These are phyloP conservation scores for Zoroaster sp. DNA, from an alignment of 53 echinoderm and acorn worm species.

Conservation along the genomic window DNA sequence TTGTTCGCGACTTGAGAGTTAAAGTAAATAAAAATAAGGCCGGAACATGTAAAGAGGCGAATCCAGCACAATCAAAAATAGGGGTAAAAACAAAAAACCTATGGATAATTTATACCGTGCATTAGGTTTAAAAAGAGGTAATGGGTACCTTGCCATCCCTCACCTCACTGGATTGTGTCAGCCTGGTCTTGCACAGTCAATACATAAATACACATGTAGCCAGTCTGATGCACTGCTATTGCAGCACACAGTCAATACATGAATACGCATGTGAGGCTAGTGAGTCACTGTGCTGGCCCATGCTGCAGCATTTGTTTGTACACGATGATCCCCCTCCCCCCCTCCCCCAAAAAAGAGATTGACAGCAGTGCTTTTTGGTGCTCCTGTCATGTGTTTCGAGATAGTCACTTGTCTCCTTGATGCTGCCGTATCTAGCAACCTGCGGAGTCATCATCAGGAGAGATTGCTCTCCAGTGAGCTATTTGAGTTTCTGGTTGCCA, in stretches of 20 bases:
- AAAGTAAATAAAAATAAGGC: no score
- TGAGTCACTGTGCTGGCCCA: not conserved
- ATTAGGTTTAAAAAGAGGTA: no score
- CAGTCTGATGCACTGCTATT: no score
- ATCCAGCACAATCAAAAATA: no score
- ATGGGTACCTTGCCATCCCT: no score
- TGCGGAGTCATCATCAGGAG: slow-evolving; percentile 71
- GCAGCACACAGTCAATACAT: not conserved
- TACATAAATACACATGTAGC: no score
- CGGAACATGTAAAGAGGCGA: no score
- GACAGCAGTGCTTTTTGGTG: not conserved
- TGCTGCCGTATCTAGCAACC: slow-evolving; percentile 2
- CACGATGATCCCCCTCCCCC: not conserved
- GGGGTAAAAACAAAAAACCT: no score
- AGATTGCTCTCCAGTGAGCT: slow-evolving; percentile 78
- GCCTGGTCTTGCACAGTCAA: no score
- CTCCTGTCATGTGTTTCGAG: not conserved
- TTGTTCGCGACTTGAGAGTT: not conserved
- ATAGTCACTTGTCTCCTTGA: not conserved
- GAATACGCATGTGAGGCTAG: not conserved
- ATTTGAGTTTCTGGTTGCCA: slow-evolving; percentile 86
- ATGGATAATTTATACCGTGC: no score
- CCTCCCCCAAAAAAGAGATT: not conserved
- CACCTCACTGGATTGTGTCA: no score
- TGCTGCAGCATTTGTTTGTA: not conserved